These are phyloP conservation scores for Pavo muticus DNA, from an alignment of 2,113 vertebrate genomes.

Conservation along the genomic window DNA sequence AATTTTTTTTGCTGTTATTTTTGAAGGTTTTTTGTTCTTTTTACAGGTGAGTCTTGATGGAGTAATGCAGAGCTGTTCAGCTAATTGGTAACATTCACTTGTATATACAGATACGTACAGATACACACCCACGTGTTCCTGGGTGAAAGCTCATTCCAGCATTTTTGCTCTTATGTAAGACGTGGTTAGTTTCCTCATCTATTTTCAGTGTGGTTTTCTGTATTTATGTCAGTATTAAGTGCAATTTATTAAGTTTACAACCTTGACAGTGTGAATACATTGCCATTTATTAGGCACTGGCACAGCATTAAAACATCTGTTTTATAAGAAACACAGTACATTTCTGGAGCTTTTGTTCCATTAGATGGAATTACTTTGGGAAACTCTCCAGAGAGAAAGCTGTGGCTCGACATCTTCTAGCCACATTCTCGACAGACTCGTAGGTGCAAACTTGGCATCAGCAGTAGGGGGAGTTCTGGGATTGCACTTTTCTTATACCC, in stretches of 20 bases:
- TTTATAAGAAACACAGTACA: conserved; percentile 8
- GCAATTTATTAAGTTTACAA: conserved; percentile 52
- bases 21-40: not conserved
- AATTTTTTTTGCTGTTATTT: too few species aligned
- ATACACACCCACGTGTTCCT: not conserved
- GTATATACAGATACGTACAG: not conserved
- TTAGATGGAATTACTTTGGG: conserved; percentile 51
- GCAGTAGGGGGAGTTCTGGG: not conserved
- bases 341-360: conserved; percentile 2
- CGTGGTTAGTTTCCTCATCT: not conserved
- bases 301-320: conserved; percentile 59
- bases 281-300: conserved; percentile 56
- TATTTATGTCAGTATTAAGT: conserved; percentile 56
- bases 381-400: conserved; percentile 22
- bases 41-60: not conserved
- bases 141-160: conserved; percentile 1
- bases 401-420: not conserved
- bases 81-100: not conserved
- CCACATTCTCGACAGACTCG: not conserved
- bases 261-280: conserved; percentile 39
- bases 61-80: not conserved
- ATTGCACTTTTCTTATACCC: not conserved
- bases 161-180: not conserved
- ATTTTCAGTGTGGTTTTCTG: conserved; percentile 12
- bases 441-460: not conserved